These are phyloP conservation scores for Glaucopsyche alexis DNA, from an alignment of 2,888 invertebrate genomes.

Conservation along the genomic window DNA sequence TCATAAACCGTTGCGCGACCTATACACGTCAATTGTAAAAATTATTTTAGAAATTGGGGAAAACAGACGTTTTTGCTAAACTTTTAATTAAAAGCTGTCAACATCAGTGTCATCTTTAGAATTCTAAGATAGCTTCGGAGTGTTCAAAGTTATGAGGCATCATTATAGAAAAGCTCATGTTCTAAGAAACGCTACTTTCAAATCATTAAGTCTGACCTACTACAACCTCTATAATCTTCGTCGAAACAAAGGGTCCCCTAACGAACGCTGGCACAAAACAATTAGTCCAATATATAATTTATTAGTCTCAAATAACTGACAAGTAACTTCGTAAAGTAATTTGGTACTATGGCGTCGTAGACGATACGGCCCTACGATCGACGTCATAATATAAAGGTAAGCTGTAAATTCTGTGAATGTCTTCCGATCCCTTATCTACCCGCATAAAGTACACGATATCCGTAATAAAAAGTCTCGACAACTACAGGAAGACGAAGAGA, in stretches of 20 bases:
- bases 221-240: background rate
- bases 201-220: slow-evolving; percentile 1
- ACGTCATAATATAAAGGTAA: background rate
- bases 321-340: background rate
- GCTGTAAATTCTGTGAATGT: slow-evolving; percentile 1
- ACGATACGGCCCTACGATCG: background rate
- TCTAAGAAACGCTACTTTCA: slow-evolving; percentile 13
- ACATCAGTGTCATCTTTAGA: slow-evolving; percentile 2
- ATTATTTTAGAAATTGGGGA: background rate
- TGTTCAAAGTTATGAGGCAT: slow-evolving; percentile 2
- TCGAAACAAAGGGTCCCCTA: slow-evolving; percentile 7
- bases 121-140: background rate
- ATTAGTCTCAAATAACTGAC: background rate
- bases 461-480: background rate
- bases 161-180: slow-evolving; percentile 3
- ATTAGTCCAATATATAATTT: slow-evolving; percentile 9
- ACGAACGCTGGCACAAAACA: background rate
- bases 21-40: background rate
- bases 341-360: background rate
- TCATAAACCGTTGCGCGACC: too few species aligned
- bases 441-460: background rate
- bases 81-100: slow-evolving; percentile 17
- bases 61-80: slow-evolving; percentile 1
- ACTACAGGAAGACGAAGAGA: background rate
- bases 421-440: slow-evolving; percentile 7